These are phyloP conservation scores for Carassius auratus DNA, from an alignment of 2,113 vertebrate genomes.

Conservation along the genomic window DNA sequence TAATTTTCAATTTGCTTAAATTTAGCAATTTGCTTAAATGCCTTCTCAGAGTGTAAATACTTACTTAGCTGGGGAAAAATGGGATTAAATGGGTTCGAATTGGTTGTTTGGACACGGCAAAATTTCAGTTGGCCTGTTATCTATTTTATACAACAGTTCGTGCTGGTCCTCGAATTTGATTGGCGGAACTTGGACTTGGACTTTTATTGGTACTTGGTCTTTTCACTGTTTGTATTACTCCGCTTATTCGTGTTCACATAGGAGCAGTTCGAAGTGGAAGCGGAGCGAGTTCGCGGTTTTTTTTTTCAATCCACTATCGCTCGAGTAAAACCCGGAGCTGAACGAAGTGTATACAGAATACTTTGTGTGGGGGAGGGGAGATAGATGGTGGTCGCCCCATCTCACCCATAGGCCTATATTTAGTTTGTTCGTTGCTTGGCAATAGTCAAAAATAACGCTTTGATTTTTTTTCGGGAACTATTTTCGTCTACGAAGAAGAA, in stretches of 20 bases:
- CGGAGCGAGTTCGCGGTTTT: not conserved
- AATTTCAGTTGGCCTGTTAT: not conserved
- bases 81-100: not conserved
- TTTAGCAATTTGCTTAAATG: not conserved
- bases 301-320: not conserved
- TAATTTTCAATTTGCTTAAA: not conserved
- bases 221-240: not conserved
- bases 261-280: not conserved
- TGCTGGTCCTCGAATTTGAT: not conserved
- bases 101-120: not conserved
- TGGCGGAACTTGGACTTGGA: too few relatives aligned
- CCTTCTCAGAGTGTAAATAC: not conserved
- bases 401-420: not conserved
- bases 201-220: too few relatives aligned
- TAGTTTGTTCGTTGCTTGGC: conserved; percentile 5
- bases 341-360: not conserved
- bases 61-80: not conserved
- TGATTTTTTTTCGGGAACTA: not conserved
- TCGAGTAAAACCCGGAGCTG: not conserved
- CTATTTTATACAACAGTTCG: not conserved
- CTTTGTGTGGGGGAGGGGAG: not conserved
- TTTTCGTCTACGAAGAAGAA: not conserved
- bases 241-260: not conserved
- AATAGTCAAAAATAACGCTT: not conserved
- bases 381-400: not conserved